Base-by-base conservation (phyloP, 2,113 vertebrate genomes). In the Ranitomeya imitator region DNA sequence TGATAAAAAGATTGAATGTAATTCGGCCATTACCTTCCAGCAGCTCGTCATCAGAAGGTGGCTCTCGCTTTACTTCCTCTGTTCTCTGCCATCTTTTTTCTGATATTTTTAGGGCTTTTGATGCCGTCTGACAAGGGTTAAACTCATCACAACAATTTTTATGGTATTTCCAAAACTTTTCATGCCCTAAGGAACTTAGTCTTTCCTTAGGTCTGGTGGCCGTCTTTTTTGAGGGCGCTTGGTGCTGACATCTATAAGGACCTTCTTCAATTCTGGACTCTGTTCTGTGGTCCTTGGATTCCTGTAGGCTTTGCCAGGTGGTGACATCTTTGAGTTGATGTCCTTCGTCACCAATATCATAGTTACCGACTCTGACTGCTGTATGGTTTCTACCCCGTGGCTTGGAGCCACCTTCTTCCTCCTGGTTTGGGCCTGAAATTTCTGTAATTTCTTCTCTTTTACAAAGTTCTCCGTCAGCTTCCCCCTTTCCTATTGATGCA, bases 11-110 rank as follows among this genome's bases (percentile, higher is more conserved):
- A 60, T 88, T 89, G 79, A 81, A 45, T 26, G 51, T 26, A 51
- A 79, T 13, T 57, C 60, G n/a, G 52, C 65, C 13, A n/a, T 90
- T 89, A 90, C 86, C 89, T 91, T 80, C 37, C 14, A 86, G 88
- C 1, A n/a, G 78, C 1, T 69, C 73, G 23, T 73, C 10, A 9
- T 85, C 83, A 1, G 19, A 59, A 12, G 83, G 85, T 1, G 73
- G 71, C 7, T 18, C 19, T 10, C 4, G 45, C 0, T 13, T 21
- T 5, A 15, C 16, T 45, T 45, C 23, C 13, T 15, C 26, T 0
- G 52, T 52, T 19, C n/a, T 19, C 5, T 11, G 19, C 14, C 10
- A 13, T 13, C 13, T 54, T 23, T 23, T 71, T 7, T 67, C 31
- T 1, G 0, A n/a, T 26, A 23, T 4, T 14, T 45, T 60, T 7